Evolutionary conservation across 2,113 vertebrate species (phyloP).

Genomic region (Serinus canaria): DNA sequence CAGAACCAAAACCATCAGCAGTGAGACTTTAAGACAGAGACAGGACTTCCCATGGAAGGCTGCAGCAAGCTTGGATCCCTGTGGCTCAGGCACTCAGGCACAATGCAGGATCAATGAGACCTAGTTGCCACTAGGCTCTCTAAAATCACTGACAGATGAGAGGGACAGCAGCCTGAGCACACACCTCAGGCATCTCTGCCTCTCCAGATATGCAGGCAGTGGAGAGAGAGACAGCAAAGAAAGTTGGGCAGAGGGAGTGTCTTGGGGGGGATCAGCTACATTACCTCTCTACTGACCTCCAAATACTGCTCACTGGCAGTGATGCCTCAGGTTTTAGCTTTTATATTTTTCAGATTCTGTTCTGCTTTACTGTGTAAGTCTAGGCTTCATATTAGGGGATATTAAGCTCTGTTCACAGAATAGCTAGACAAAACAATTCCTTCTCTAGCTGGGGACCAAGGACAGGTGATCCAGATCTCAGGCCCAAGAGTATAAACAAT

Average conservation of each 20-base stretch:
- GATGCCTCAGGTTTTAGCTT: neutral
- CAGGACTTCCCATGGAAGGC: neutral
- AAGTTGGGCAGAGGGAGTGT: neutral
- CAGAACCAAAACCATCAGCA: neutral
- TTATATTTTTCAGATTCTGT: neutral
- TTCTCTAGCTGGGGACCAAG: neutral
- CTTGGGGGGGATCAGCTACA: rapidly evolving
- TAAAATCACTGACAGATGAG: neutral
- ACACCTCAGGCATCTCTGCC: neutral
- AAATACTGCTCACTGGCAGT: neutral
- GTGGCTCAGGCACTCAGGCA: neutral
- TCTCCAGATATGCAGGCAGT: neutral
- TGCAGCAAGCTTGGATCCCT: neutral
- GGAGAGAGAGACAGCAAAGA: neutral
- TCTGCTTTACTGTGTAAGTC: neutral
- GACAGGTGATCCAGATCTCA: neutral
- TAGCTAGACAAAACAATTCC: neutral
- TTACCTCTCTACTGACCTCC: neutral
- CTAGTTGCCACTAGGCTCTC: neutral
- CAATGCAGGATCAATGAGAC: neutral
- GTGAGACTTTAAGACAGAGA: neutral
- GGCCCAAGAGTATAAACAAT: neutral
- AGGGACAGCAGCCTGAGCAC: neutral
- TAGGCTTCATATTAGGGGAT: neutral
- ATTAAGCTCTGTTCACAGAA: neutral